Percentiles rank a stretch among this genome's conserved stretches.
phyloP scores from a whole-genome alignment of 2,888 invertebrate species.

The Dasypolia templi region DNA sequence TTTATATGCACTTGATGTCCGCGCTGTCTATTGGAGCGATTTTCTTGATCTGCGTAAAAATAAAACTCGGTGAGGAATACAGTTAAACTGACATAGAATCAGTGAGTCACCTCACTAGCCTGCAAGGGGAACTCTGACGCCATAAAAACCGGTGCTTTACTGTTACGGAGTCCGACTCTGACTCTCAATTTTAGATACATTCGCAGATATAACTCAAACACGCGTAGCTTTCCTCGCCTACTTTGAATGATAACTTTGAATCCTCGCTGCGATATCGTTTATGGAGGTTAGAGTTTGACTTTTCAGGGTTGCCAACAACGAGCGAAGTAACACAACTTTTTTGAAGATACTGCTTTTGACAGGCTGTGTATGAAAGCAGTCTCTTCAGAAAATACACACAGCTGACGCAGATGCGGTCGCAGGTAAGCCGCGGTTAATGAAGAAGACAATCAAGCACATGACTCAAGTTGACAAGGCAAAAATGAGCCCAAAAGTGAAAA shows the following conservation, averaged over 20 bases:
- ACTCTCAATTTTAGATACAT: constrained; percentile 71
- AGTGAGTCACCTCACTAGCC: constrained; percentile 67
- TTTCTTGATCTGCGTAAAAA: constrained; percentile 65
- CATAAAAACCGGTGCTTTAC: constrained; percentile 68
- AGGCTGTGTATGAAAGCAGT: too few relatives aligned
- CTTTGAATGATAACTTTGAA: constrained; percentile 79
- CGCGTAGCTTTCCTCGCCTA: constrained; percentile 67
- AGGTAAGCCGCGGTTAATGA: constrained; percentile 37
- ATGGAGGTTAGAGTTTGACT: constrained; percentile 71
- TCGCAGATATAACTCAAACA: constrained; percentile 68
- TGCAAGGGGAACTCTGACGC: constrained; percentile 56
- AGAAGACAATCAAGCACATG: constrained; percentile 42
- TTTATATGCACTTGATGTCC: constrained; percentile 49
- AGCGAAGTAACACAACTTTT: constrained; percentile 2
- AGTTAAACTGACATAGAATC: constrained; percentile 70
- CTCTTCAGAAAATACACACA: background rate
- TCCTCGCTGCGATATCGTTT: constrained; percentile 71
- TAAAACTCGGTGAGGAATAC: constrained; percentile 70
- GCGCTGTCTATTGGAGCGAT: constrained; percentile 34
- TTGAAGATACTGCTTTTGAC: constrained; percentile 13
- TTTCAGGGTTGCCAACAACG: constrained; percentile 72
- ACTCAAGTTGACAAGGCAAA: constrained; percentile 42
- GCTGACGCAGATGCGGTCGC: constrained; percentile 1
- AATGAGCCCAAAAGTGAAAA: constrained; percentile 61
- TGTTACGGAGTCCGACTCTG: constrained; percentile 65